Evolutionary conservation across 2,797 vertebrate species (phyloP).

Genomic region (Pampus argenteus): DNA sequence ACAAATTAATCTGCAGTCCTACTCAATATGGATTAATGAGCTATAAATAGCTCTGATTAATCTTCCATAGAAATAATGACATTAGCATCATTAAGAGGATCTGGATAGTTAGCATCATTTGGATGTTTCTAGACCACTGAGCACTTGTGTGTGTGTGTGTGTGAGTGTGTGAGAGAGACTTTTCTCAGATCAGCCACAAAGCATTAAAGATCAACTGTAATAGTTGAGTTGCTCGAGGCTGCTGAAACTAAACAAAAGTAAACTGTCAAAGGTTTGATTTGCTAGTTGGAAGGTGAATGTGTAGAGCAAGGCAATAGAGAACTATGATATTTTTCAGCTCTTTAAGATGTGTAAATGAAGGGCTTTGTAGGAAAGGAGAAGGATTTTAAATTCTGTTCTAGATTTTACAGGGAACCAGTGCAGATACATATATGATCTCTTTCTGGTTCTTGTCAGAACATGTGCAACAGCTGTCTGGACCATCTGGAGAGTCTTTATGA

Average conservation of each 20-base stretch:
- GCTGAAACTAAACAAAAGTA: neutral
- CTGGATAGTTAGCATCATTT: constrained; percentile 55
- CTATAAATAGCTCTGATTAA: constrained; percentile 78
- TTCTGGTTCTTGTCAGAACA: too few relatives aligned
- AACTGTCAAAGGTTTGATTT: neutral
- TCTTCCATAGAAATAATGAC: constrained; percentile 72
- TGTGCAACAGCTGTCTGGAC: too few relatives aligned
- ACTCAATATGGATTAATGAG: constrained; percentile 78
- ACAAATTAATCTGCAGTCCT: constrained; percentile 77
- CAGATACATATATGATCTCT: too few relatives aligned
- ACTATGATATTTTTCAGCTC: too few relatives aligned
- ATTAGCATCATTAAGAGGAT: constrained; percentile 78
- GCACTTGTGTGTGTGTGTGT: constrained; percentile 31
- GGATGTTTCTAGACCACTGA: constrained; percentile 44
- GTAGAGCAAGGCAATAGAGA: too few relatives aligned
- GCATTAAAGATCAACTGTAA: neutral
- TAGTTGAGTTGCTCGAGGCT: constrained; percentile 5
- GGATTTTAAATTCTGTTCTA: too few relatives aligned
- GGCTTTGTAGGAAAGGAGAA: too few relatives aligned
- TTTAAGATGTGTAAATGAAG: too few relatives aligned
- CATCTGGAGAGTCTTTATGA: too few relatives aligned
- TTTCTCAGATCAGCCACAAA: constrained; percentile 19
- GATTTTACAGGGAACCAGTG: too few relatives aligned
- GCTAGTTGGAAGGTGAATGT: neutral
- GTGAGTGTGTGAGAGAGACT: constrained; percentile 8